Evolutionary conservation across 2,113 vertebrate species (phyloP).

Genomic region (Zonotrichia leucophrys): DNA sequence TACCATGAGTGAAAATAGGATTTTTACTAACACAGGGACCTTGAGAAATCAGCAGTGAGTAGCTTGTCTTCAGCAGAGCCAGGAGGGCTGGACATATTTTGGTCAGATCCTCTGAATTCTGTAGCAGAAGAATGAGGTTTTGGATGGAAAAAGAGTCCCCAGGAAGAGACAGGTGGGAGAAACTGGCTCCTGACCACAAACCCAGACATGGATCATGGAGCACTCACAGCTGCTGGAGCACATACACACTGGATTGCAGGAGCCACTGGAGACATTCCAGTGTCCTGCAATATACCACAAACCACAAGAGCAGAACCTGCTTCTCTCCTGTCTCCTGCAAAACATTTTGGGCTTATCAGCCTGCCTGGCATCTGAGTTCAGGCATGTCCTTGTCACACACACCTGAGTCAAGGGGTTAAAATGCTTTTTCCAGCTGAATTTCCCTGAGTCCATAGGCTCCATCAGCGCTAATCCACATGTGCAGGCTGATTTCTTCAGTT

Average conservation of each 20-base stretch:
- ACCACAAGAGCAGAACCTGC: background rate
- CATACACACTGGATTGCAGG: background rate
- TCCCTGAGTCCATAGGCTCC: background rate
- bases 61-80: background rate
- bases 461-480: background rate
- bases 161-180: background rate
- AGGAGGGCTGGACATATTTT: background rate
- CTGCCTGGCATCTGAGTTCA: background rate
- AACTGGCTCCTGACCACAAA: background rate
- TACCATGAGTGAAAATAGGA: background rate
- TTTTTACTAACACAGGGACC: background rate
- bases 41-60: background rate
- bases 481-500: background rate
- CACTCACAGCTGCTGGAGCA: background rate
- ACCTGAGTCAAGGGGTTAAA: background rate
- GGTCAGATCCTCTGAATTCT: background rate
- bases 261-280: background rate
- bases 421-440: background rate
- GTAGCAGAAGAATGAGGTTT: background rate
- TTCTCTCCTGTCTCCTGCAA: background rate
- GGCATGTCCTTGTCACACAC: fast-evolving
- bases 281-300: background rate
- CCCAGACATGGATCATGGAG: background rate
- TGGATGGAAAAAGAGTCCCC: background rate
- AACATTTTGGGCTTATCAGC: fast-evolving